Evolutionary conservation across 35 echinoderm and acorn worm species (phyloP), one percentile per base, ranked within the genome.

Genomic region (Holothuria glaberrima): DNA sequence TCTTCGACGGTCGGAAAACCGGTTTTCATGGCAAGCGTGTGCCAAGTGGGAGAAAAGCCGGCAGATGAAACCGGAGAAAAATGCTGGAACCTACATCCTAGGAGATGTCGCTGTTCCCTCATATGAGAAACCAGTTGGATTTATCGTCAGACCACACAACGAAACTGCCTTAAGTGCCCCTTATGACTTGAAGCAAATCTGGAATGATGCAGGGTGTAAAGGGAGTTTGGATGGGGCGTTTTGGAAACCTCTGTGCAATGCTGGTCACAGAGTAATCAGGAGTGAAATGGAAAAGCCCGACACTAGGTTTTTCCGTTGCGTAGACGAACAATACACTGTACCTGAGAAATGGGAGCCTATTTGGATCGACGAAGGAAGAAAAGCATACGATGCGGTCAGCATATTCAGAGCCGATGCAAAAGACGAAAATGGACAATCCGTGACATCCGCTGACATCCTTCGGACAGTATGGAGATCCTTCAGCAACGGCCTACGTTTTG

Each of bases 151-250:
- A 24, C 46, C 52, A 28, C 25, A 17, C 7, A 35, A 61, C 29
- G 26, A 61, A 21, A 34, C n/a, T 26, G 30, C 24, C 1, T 33
- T 84, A 14, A 6, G 7, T 22, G 26, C 57, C 5, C 80, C 80
- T 1, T 30, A 61, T 20, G 80, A 84, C 19, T 84, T 84, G 24
- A 20, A 13, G 13, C 25, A 84, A 84, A 21, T 84, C 25, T 84
- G 80, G 80, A 61, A 61, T 2, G 80, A 84, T 20, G 10, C 21
- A 22, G 80, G 80, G 13, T 84, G 56, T 6, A 27, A 54, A 84
- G 80, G 46, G 4, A 22, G 6, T 61, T 18, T 17, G 20, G 56
- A 61, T 61, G 80, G 52, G 3, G 57, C 34, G 19, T 84, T 84
- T 46, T 84, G 58, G 10, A 60, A 19, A 27, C 80, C 80, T 5